These are phyloP conservation scores for Orbicella faveolata DNA, from an alignment of 64 coral and sea anemone genomes.

Conservation along the genomic window DNA sequence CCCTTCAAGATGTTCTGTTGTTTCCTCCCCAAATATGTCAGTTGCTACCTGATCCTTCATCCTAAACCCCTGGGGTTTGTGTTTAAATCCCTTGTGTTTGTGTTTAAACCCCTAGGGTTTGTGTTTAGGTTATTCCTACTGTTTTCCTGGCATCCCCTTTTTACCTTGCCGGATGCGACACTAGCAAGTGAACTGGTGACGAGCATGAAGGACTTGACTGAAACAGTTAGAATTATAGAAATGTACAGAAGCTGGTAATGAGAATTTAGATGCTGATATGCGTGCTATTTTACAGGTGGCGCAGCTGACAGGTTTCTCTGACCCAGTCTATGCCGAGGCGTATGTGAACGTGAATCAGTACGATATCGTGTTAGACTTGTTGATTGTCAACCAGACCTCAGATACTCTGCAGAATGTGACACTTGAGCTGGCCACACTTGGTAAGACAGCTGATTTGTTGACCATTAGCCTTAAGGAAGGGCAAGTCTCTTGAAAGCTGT, in stretches of 20 bases:
- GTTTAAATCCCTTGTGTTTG: no score
- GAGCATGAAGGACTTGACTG: background rate
- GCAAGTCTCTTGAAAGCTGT: no score
- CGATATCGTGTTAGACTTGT: slow-evolving; percentile 93
- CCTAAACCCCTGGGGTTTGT: no score
- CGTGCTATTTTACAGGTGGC: slow-evolving; percentile 53
- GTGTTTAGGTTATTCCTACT: no score
- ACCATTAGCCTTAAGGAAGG: no score
- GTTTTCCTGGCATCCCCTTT: no score
- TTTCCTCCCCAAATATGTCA: no score
- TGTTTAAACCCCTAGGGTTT: no score
- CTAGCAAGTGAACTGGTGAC: no score
- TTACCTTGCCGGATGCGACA: no score
- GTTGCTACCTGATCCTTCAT: no score
- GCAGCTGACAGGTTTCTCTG: slow-evolving; percentile 98
- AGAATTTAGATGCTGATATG: background rate
- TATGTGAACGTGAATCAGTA: slow-evolving; percentile 99
- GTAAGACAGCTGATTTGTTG: slow-evolving; percentile 32
- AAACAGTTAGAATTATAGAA: background rate
- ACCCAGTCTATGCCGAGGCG: slow-evolving; percentile 96
- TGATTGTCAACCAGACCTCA: slow-evolving; percentile 97
- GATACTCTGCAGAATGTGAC: slow-evolving; percentile 96
- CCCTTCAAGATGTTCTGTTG: background rate
- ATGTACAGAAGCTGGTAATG: background rate
- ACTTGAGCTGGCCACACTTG: slow-evolving; percentile 88